These are phyloP conservation scores for Picus viridis DNA, from an alignment of 2,797 vertebrate species.

Conservation along the genomic window DNA sequence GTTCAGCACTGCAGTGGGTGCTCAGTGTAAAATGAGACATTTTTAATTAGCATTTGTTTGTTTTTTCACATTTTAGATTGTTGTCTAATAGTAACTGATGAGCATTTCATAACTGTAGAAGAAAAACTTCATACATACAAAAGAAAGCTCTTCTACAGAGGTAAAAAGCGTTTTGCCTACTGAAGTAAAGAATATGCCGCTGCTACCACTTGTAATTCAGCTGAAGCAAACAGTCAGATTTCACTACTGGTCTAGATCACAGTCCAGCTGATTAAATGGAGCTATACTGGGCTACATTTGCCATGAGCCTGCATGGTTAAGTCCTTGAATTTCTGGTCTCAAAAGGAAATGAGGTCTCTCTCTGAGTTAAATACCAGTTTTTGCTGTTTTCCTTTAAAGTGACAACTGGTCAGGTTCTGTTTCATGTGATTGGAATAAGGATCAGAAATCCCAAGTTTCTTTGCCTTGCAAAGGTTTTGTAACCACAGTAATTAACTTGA, in stretches of 20 bases:
- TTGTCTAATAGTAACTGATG: not conserved
- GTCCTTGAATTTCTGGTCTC: not conserved
- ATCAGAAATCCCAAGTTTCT: not conserved
- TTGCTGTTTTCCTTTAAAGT: not conserved
- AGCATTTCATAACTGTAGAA: not conserved
- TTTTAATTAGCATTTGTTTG: not conserved
- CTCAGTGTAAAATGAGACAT: not conserved
- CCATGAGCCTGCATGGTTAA: not conserved
- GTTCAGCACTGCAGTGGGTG: not conserved
- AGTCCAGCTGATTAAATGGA: not conserved
- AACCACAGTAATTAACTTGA: not conserved
- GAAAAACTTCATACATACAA: not conserved
- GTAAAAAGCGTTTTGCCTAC: not conserved
- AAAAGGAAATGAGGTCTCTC: not conserved
- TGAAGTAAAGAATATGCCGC: not conserved
- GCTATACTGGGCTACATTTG: not conserved
- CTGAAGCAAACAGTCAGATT: not conserved
- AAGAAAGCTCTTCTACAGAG: not conserved
- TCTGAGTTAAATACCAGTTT: not conserved
- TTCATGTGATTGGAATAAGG: not conserved
- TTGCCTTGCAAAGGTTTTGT: conserved; percentile 2
- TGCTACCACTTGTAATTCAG: not conserved
- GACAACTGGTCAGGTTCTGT: not conserved
- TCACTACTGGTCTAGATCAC: not conserved
- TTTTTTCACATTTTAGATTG: not conserved